These are phyloP conservation scores for Atlantisia rogersi DNA, from an alignment of 2,113 vertebrate species.

Conservation along the genomic window DNA sequence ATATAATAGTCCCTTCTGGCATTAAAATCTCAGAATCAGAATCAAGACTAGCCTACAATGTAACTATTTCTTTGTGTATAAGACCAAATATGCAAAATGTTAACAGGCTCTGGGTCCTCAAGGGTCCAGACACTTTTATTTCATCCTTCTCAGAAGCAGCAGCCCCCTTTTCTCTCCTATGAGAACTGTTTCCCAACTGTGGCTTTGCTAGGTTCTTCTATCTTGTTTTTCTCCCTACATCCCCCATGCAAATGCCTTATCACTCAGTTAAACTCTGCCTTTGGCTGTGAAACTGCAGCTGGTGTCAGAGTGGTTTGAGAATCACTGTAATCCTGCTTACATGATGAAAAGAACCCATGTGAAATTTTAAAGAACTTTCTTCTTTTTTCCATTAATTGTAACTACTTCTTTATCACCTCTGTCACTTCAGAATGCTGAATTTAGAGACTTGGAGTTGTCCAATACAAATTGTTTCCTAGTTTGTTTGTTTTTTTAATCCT, in stretches of 20 bases:
- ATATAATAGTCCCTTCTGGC: not conserved
- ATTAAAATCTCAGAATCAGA: not conserved
- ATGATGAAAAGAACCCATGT: rapidly evolving
- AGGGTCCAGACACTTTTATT: not conserved
- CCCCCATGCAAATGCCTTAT: not conserved
- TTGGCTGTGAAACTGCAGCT: not conserved
- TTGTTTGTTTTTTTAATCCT: not conserved
- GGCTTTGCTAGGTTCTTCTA: not conserved
- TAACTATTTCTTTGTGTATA: not conserved
- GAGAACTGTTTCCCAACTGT: not conserved
- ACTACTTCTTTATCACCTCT: not conserved
- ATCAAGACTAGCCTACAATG: not conserved
- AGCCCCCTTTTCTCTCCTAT: not conserved
- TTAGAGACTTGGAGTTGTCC: not conserved
- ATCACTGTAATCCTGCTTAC: not conserved
- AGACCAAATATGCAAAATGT: not conserved
- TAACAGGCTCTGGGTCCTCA: not conserved
- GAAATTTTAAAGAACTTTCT: not conserved
- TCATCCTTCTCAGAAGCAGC: not conserved
- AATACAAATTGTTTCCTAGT: not conserved
- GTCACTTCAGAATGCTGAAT: not conserved
- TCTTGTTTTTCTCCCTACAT: not conserved
- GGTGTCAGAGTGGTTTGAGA: not conserved
- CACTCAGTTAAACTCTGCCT: not conserved
- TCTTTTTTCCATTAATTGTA: not conserved